These are phyloP conservation scores for Pygoscelis adeliae DNA, from an alignment of 2,113 vertebrate species.

Conservation along the genomic window DNA sequence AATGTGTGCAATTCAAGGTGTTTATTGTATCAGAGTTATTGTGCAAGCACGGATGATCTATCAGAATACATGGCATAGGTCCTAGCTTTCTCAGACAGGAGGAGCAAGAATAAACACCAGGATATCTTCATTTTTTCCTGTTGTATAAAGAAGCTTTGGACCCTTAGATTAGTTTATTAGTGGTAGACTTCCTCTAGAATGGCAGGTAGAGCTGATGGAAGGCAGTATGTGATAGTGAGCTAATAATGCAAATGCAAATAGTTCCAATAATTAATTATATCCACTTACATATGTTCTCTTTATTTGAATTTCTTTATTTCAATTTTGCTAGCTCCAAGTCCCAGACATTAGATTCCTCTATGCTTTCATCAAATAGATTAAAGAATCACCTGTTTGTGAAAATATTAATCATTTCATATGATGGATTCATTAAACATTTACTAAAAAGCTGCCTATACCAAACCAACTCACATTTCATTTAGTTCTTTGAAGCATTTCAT, in stretches of 20 bases:
- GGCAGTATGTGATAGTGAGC: not conserved
- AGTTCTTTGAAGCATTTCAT: not conserved
- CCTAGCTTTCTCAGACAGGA: not conserved
- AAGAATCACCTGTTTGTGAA: not conserved
- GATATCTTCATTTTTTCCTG: not conserved
- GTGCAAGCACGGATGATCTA: not conserved
- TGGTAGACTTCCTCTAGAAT: not conserved
- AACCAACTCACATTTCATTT: not conserved
- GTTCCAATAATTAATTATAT: not conserved
- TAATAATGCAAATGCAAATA: not conserved
- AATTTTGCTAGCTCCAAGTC: not conserved
- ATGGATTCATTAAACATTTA: conserved; percentile 17
- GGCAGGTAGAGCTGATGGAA: not conserved
- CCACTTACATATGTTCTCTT: not conserved
- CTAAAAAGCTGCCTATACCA: not conserved
- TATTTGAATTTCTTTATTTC: not conserved
- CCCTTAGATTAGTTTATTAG: not conserved
- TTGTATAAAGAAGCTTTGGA: not conserved
- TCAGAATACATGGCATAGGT: not conserved
- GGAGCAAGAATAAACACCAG: not conserved
- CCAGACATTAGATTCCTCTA: not conserved
- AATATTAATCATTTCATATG: conserved; percentile 9
- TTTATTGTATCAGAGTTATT: not conserved
- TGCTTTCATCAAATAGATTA: not conserved
- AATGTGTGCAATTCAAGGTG: not conserved